Percentiles rank a stretch among this genome's conserved stretches.
Conservation (phyloP, 2,113 vertebrate genomes). For the Phaetusa simplex region DNA sequence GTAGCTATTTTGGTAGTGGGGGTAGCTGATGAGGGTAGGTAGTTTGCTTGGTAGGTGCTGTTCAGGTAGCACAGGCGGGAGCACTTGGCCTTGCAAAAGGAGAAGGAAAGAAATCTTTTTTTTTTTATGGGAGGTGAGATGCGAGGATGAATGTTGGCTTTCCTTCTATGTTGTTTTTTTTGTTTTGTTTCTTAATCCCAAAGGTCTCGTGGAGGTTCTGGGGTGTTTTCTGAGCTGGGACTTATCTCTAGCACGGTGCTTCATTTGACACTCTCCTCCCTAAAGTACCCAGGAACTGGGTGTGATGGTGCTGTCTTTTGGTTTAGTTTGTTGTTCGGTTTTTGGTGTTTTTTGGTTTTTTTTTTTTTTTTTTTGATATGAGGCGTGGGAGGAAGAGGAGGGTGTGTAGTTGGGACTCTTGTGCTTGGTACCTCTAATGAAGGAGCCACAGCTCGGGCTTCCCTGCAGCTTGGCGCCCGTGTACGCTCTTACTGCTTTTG, state of each 20-base stretch:
- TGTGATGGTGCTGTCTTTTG: background rate
- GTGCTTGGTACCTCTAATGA: background rate
- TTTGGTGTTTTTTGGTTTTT: background rate
- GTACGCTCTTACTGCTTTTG: background rate
- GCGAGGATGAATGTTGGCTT: background rate
- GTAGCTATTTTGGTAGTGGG: background rate
- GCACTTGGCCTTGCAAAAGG: background rate
- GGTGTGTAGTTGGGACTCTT: background rate
- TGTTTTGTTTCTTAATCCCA: background rate
- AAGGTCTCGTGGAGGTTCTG: background rate
- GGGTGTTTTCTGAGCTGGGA: background rate
- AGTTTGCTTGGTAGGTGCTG: background rate
- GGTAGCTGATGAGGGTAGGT: fast-evolving
- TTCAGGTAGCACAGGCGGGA: background rate
- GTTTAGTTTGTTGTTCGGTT: background rate
- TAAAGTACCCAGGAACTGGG: background rate
- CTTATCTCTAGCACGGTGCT: background rate
- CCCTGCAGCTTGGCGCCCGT: background rate
- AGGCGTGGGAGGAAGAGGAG: background rate
- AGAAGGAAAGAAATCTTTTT: background rate
- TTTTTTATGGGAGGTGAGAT: background rate
- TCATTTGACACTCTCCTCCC: background rate
- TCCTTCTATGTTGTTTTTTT: background rate
- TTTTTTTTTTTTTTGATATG: background rate
- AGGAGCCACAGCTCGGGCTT: background rate